A percentile compares a stretch with the other conserved stretches of the same genome.
Conservation (phyloP, 2,797 vertebrate species). For the Phrynocephalus guinanensis region DNA sequence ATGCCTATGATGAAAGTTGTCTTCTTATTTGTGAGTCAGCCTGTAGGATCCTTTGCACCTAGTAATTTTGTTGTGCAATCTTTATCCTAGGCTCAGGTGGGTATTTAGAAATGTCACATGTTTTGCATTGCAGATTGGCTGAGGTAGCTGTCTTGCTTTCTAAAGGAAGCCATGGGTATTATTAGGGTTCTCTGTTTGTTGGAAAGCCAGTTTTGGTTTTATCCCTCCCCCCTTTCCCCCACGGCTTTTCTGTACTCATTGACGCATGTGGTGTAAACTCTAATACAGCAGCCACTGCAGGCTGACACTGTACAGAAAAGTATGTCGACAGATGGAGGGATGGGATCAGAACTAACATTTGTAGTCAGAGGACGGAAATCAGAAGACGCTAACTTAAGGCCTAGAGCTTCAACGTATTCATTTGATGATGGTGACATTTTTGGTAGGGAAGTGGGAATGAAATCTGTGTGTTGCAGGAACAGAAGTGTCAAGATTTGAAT, state of each 20-base stretch:
- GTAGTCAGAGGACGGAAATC: not conserved
- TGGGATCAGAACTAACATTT: conserved; percentile 10
- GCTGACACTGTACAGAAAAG: conserved; percentile 57
- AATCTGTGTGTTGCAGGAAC: not conserved
- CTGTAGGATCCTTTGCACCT: not conserved
- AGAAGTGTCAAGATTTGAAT: not conserved
- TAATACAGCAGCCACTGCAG: conserved; percentile 55
- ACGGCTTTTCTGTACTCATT: conserved; percentile 62
- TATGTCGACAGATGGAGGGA: not conserved
- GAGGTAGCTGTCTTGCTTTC: not conserved
- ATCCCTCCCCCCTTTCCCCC: not conserved
- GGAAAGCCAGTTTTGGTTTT: not conserved
- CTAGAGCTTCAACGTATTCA: not conserved
- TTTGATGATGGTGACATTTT: not conserved
- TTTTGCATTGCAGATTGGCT: not conserved
- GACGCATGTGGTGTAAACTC: conserved; percentile 63
- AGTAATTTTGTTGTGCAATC: not conserved
- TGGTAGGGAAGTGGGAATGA: not conserved
- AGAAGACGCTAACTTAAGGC: not conserved
- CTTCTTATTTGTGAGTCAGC: not conserved
- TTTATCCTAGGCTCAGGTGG: not conserved
- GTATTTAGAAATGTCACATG: not conserved
- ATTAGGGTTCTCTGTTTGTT: not conserved
- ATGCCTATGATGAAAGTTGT: not conserved
- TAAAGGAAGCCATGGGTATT: not conserved